A percentile compares a stretch with the other conserved stretches of the same genome.
Evolutionary conservation across 2,113 vertebrate genomes (phyloP).

Genomic region (Rhynchomys soricoides): DNA sequence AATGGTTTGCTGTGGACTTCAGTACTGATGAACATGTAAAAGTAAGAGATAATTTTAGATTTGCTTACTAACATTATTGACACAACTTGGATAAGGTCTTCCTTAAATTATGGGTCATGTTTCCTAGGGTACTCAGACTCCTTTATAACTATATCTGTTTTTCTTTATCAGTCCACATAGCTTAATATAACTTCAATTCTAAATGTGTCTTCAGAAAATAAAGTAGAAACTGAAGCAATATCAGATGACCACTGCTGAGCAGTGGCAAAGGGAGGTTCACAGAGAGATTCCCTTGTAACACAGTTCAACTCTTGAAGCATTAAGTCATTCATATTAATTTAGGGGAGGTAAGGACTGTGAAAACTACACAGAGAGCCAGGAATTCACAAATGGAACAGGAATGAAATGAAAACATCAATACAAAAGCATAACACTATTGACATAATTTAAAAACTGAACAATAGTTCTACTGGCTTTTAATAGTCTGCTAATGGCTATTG

Average conservation of each 20-base stretch:
- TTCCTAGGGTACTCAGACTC: not conserved
- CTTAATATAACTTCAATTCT: slow-evolving; percentile 25
- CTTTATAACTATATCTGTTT: slow-evolving; percentile 19
- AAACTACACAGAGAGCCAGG: not conserved
- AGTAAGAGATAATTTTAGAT: slow-evolving; percentile 22
- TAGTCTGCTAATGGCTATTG: not conserved
- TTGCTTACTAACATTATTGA: slow-evolving; percentile 28
- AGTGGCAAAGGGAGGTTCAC: not conserved
- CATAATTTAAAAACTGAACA: slow-evolving; percentile 57
- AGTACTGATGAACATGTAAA: slow-evolving; percentile 21
- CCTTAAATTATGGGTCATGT: slow-evolving; percentile 27
- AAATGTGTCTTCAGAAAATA: not conserved
- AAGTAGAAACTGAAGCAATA: not conserved
- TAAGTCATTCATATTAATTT: not conserved
- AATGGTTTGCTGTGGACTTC: not conserved
- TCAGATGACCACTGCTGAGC: not conserved
- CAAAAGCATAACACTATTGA: slow-evolving; percentile 35
- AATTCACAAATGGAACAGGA: slow-evolving; percentile 55
- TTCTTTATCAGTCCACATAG: not conserved
- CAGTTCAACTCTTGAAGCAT: not conserved
- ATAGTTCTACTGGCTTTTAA: slow-evolving; percentile 30
- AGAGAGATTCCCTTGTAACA: not conserved
- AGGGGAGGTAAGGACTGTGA: not conserved
- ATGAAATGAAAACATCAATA: slow-evolving; percentile 40
- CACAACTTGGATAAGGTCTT: not conserved